phyloP scores from a whole-genome alignment of 2,113 vertebrate genomes.

The Conger conger region DNA sequence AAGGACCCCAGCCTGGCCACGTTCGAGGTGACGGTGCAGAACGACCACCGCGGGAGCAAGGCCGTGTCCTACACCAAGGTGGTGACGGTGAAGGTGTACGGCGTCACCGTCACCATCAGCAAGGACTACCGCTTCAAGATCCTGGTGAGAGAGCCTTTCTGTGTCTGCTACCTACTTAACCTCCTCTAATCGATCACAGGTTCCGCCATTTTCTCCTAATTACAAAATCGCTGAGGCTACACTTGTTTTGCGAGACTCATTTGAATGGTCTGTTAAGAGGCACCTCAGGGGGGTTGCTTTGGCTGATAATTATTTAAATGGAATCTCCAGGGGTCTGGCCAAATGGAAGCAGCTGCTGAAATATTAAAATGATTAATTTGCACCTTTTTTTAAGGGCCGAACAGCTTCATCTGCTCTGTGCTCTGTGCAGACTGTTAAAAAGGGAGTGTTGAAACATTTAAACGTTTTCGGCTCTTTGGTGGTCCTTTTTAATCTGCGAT shows the following conservation, averaged over 20 bases:
- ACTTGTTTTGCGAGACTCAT: neutral
- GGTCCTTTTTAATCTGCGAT: too few species aligned
- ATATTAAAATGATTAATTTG: neutral
- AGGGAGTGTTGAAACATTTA: neutral
- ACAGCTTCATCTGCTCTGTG: neutral
- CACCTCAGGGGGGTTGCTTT: too few species aligned
- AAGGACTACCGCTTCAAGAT: conserved; percentile 53
- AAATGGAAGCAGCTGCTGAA: neutral
- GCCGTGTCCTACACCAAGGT: conserved; percentile 56
- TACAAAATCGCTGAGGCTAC: neutral
- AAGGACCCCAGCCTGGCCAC: conserved; percentile 37
- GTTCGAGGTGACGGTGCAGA: too few species aligned
- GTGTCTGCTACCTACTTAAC: too few species aligned
- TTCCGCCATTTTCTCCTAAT: neutral
- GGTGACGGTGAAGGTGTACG: conserved; percentile 54
- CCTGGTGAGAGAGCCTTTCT: conserved; percentile 50
- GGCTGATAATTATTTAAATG: neutral
- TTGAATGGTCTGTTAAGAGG: too few species aligned
- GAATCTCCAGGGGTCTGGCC: neutral
- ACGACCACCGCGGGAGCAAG: too few species aligned
- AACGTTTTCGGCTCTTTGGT: neutral
- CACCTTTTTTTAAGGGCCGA: neutral
- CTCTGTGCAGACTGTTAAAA: neutral
- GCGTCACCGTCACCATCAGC: conserved; percentile 50
- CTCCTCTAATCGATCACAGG: too few species aligned